phyloP scores from a whole-genome alignment of 2,113 vertebrate species.

The Labeo rohita region DNA sequence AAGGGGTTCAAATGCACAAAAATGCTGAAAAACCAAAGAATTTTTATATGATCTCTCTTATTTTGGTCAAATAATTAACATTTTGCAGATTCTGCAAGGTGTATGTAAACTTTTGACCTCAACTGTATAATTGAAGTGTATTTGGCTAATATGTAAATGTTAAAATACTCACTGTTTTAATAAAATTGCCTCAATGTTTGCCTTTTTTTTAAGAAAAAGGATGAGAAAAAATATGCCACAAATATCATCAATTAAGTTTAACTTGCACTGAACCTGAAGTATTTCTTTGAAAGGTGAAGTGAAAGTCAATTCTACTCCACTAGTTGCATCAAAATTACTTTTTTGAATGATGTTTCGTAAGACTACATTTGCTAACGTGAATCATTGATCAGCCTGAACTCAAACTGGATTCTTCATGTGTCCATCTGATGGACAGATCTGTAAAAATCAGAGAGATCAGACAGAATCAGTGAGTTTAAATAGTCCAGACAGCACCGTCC shows the following conservation, averaged over 20 bases:
- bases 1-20: no score
- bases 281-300: not conserved
- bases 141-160: no score
- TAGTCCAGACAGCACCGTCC: not conserved
- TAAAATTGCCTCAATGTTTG: not conserved
- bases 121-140: no score
- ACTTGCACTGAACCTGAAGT: not conserved
- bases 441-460: slow-evolving; percentile 32
- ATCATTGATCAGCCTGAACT: not conserved
- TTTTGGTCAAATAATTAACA: no score
- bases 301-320: not conserved
- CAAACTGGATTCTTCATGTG: not conserved
- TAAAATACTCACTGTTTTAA: no score
- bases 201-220: not conserved
- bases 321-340: not conserved
- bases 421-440: not conserved
- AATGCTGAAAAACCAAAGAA: no score
- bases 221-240: not conserved
- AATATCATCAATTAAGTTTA: not conserved
- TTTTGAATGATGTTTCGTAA: not conserved
- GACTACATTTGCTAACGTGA: not conserved
- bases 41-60: no score
- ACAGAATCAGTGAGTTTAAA: not conserved
- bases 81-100: no score
- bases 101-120: no score